Evolutionary conservation across 37 sponge, comb jelly and placozoan species (phyloP), one percentile per base, ranked within the genome.

Genomic region (Beroe forskalii): DNA sequence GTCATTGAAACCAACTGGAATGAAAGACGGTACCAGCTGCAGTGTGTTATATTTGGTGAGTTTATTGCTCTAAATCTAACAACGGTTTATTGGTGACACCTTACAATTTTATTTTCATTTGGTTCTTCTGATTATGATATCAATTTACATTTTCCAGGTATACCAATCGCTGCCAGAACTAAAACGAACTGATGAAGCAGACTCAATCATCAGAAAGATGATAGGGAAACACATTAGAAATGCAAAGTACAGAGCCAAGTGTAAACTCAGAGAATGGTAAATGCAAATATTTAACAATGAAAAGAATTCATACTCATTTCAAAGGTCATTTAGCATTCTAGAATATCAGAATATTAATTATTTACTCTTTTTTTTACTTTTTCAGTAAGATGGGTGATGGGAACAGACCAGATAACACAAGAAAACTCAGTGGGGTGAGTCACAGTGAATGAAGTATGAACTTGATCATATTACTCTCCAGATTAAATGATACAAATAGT

Each of bases 121-220:
- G 14, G 60, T 55, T 55, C 17, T 17, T 55, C 17, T 55, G 60
- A 20, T 55, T 55, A 9, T 55, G 9, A 20, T 20, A 55, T 20
- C 17, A 20, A 55, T 17, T 55, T 55, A 55, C 17, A 20, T 55
- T 9, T 55, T 55, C 4, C 72, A 69, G 55, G 86, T 80, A 3
- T 80, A 80, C 86, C 37, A 80, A 27, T 80, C 86, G 1, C 86
- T 80, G 55, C 86, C 86, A 9, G 86, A 80, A 24, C 30, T 80
- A n/a, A 80, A 80, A 30, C 12, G 86, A 80, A 80, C 86, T n/a
- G 86, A 80, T 30, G 86, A 80, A 80, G 86, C 55, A 24, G 86
- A 80, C 31, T 80, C 86, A n/a, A 80, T 80, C 12, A 80, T 80
- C 43, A 32, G 86, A 14, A 80, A 80, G 20, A 80, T 80, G 86